Conservation (phyloP, 2,797 vertebrate species). For the Cheirogaleus major region DNA sequence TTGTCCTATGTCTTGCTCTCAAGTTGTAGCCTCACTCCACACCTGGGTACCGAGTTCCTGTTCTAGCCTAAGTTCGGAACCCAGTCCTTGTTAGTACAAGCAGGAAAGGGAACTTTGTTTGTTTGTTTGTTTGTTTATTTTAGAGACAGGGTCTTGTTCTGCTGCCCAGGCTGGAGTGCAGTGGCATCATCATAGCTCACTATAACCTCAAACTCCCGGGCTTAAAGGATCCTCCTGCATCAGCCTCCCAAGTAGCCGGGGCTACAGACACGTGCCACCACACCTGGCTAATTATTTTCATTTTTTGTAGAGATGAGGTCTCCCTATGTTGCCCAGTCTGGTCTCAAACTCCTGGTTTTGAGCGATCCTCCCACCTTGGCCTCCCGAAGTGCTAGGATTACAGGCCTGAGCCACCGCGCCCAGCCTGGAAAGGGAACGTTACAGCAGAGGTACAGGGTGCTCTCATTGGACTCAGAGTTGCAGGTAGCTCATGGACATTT, state of each 20-base stretch:
- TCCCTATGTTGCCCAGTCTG: not conserved
- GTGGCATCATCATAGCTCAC: not conserved
- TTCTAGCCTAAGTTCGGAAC: not conserved
- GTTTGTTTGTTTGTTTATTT: not conserved
- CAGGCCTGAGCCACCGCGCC: not conserved
- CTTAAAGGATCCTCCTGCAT: not conserved
- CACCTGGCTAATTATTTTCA: not conserved
- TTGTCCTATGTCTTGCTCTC: not conserved
- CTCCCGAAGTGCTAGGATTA: not conserved
- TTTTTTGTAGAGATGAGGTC: not conserved
- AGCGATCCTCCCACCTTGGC: not conserved
- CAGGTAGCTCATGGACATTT: too few relatives aligned
- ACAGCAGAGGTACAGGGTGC: not conserved
- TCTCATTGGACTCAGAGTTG: not conserved
- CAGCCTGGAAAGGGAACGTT: not conserved
- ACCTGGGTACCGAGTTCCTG: not conserved
- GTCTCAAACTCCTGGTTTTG: not conserved
- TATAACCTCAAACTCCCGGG: not conserved
- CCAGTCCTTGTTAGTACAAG: not conserved
- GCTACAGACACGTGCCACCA: not conserved
- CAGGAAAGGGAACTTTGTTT: not conserved
- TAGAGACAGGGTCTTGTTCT: not conserved
- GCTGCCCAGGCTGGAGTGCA: not conserved
- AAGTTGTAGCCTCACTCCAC: not conserved
- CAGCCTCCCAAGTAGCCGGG: not conserved